Conservation (phyloP, 2,888 invertebrate genomes). For the Monochamus alternatus region DNA sequence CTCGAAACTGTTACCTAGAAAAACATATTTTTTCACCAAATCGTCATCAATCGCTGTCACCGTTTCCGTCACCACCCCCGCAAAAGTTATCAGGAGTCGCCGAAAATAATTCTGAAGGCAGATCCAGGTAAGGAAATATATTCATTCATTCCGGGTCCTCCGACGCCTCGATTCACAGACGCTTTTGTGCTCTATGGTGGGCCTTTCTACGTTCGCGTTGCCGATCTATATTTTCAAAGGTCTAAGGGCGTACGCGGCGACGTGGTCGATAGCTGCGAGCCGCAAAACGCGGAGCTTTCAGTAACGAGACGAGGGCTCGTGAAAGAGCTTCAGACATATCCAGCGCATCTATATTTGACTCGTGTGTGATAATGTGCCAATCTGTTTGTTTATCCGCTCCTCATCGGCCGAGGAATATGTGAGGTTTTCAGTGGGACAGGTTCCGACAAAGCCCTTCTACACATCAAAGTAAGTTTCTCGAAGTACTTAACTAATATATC, state of each 20-base stretch:
- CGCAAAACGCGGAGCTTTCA: conserved; percentile 56
- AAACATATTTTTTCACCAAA: too few relatives aligned
- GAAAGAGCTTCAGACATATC: conserved; percentile 50
- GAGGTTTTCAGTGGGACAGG: conserved; percentile 18
- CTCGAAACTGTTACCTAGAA: too few relatives aligned
- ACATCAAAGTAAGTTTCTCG: conserved; percentile 13
- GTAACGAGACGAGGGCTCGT: conserved; percentile 62
- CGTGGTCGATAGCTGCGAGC: conserved; percentile 63
- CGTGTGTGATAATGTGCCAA: conserved; percentile 62
- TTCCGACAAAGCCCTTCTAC: neutral
- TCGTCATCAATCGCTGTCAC: too few relatives aligned
- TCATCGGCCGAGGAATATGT: conserved; percentile 30
- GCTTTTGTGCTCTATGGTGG: conserved; percentile 15
- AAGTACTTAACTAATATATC: too few relatives aligned
- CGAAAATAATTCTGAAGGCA: neutral
- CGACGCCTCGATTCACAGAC: conserved; percentile 21
- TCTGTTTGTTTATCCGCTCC: conserved; percentile 29
- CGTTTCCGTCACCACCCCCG: too few relatives aligned
- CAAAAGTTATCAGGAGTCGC: too few relatives aligned
- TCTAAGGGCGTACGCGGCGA: conserved; percentile 54
- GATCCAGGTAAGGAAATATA: conserved; percentile 1
- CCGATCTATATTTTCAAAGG: conserved; percentile 62
- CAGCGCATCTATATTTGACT: conserved; percentile 46
- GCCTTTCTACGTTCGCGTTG: conserved; percentile 35
- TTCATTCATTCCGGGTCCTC: conserved; percentile 21